Evolutionary conservation across 2,797 vertebrate genomes (phyloP).

Genomic region (Kryptopterus vitreolus): DNA sequence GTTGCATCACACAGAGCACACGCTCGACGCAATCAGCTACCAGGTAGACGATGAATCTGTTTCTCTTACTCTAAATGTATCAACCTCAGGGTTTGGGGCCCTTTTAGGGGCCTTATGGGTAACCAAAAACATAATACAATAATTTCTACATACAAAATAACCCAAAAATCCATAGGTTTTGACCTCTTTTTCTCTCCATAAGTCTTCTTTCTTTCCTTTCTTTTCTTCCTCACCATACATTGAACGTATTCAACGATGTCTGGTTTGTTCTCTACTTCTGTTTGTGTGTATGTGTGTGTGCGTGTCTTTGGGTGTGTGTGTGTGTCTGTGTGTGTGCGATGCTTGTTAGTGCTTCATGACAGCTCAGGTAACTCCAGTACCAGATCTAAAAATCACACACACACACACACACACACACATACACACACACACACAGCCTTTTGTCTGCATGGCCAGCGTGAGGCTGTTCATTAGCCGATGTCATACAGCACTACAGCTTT

Average conservation of each 20-base stretch:
- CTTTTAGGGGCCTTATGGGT: not conserved
- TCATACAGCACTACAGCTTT: conserved; percentile 54
- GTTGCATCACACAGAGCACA: conserved; percentile 12
- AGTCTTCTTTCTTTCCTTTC: not conserved
- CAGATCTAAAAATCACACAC: too few relatives aligned
- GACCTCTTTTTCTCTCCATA: not conserved
- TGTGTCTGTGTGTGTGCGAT: not conserved
- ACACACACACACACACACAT: conserved; percentile 18
- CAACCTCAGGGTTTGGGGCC: not conserved
- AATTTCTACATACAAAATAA: not conserved
- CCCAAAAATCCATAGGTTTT: not conserved
- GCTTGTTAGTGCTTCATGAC: conserved; percentile 7
- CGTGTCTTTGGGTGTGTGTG: conserved; percentile 1
- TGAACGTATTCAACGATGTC: not conserved
- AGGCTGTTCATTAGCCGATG: conserved; percentile 49
- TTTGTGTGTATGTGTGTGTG: not conserved
- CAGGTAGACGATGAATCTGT: not conserved
- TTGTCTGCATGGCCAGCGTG: conserved; percentile 5
- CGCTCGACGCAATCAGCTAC: not conserved
- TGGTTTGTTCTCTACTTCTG: not conserved
- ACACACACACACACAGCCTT: conserved; percentile 13
- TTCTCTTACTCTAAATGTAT: not conserved
- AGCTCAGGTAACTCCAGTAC: too few relatives aligned
- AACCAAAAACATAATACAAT: not conserved
- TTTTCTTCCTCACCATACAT: not conserved